Evolutionary conservation across 2,888 invertebrate genomes (phyloP), one percentile per base, ranked within the genome.

Genomic region (Eremobia ochroleuca): DNA sequence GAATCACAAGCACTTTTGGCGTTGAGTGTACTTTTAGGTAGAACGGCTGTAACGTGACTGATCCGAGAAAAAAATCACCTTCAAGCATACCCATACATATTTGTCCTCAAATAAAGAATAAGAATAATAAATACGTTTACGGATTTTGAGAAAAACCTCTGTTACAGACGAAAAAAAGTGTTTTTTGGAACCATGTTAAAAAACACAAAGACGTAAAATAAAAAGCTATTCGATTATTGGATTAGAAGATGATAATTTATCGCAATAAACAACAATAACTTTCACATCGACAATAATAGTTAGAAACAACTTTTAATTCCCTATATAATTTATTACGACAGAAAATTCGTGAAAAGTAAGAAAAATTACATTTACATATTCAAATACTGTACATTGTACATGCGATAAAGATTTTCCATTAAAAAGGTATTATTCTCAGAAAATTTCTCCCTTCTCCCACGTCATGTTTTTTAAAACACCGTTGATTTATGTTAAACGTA

Each of bases 401-500:
- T 64, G 75, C 79, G 81, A 72, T 82, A 86, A 88, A 86, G 83
- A 87, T 85, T 85, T 88, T 83, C 81, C 89, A 88, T 88, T 86
- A 88, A 81, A 85, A 87, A 72, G 77, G 82, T 86, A 86, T 83
- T 88, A 88, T 86, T 88, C 67, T 74, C 77, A 68, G 43, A 82
- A 81, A 85, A 83, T 76, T 73, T 75, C 67, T 76, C 71, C 82
- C 85, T 90, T 87, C 85, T 81, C 89, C 86, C 85, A 81, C 88
- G 91, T 92, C 92, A 92, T 92, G 92, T 92, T 93, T 93, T 93
- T 93, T 90, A 92, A 91, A 92, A 90, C 91, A 90, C 82, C 85
- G 87, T 88, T 91, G 91, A 92, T 93, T 93, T 92, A 93, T 93
- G 93, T 88, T 91, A 93, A 93, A 87, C 90, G 90, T 93, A 94